These are phyloP conservation scores for Ornithoptera alexandrae DNA, from an alignment of 2,888 invertebrate species.

Conservation along the genomic window DNA sequence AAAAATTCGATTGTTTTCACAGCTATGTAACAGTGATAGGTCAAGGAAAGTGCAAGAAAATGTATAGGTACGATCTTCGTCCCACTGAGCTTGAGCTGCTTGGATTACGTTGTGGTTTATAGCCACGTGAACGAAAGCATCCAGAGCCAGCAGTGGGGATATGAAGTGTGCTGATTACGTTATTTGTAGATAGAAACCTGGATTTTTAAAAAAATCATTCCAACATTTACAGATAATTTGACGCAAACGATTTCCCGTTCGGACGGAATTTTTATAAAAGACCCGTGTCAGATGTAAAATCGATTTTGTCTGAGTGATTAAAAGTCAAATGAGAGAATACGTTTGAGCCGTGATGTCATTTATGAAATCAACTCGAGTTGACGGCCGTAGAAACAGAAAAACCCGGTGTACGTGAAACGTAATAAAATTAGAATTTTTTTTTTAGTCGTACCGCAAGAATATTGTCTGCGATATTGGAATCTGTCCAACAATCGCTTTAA, in stretches of 20 bases:
- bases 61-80: no score
- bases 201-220: background rate
- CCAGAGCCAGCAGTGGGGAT: no score
- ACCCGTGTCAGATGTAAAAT: constrained; percentile 15
- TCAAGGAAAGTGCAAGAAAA: no score
- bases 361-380: constrained; percentile 22
- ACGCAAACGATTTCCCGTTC: background rate
- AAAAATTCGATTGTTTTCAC: no score
- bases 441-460: constrained; percentile 60
- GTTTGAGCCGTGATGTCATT: constrained; percentile 21
- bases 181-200: no score
- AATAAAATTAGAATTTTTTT: constrained; percentile 71
- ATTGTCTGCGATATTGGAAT: constrained; percentile 65
- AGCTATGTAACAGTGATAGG: no score
- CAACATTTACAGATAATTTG: background rate
- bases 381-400: constrained; percentile 38
- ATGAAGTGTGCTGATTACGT: no score
- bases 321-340: constrained; percentile 12
- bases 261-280: constrained; percentile 2
- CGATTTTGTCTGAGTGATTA: constrained; percentile 23
- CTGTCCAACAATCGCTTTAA: constrained; percentile 73
- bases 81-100: no score
- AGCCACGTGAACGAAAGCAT: no score
- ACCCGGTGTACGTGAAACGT: constrained; percentile 44
- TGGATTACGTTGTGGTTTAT: no score